A percentile compares a stretch with the other conserved stretches of the same genome.
phyloP scores from a whole-genome alignment of 1,140 invertebrate species.

The Oedothorax gibbosus region DNA sequence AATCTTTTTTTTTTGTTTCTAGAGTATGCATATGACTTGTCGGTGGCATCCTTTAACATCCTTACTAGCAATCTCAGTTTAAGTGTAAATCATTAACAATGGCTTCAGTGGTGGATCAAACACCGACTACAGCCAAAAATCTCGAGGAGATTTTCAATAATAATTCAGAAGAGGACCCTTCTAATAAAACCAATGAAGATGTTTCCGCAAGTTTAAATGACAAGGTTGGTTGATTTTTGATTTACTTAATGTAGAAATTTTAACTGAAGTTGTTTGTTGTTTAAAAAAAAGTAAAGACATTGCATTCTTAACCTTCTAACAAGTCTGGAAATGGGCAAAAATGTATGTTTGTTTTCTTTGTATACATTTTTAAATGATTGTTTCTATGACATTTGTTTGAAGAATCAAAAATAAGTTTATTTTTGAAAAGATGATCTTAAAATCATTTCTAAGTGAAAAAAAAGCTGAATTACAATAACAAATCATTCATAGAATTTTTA shows the following conservation, averaged over 20 bases:
- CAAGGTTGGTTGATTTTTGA: conserved; percentile 43
- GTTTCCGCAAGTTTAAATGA: conserved; percentile 23
- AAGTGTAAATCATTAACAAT: conserved; percentile 30
- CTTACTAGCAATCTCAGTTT: background rate
- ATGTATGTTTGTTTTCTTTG: no score
- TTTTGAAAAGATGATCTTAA: no score
- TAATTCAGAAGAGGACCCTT: background rate
- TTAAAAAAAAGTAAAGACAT: no score
- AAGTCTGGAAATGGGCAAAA: no score
- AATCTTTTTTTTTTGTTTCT: background rate
- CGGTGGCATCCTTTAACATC: conserved; percentile 7
- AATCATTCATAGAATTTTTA: no score
- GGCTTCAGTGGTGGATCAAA: conserved; percentile 62
- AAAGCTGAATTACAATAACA: no score
- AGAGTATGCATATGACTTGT: conserved; percentile 16
- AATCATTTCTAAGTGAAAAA: no score
- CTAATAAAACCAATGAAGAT: conserved; percentile 11
- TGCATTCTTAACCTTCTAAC: no score
- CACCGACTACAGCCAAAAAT: conserved; percentile 60
- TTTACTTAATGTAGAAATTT: background rate
- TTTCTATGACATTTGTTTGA: no score
- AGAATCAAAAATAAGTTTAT: no score
- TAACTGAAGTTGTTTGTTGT: background rate
- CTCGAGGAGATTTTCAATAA: conserved; percentile 62
- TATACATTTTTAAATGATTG: no score